These are phyloP conservation scores for Bombus haemorrhoidalis DNA, from an alignment of 1,140 invertebrate species.

Conservation along the genomic window DNA sequence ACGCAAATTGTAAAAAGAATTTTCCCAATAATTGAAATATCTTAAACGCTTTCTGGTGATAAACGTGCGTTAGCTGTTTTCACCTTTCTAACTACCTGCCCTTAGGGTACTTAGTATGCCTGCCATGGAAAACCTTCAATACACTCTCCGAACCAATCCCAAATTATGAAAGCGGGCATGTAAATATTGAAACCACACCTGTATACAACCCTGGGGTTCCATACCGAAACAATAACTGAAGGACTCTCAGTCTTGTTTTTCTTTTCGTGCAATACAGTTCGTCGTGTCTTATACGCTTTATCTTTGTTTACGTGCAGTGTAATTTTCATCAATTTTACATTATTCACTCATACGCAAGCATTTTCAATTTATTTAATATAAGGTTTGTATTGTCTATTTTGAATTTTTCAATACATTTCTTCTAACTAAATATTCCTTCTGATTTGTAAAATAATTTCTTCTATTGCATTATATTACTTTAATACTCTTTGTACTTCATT, in stretches of 20 bases:
- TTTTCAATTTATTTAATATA: background rate
- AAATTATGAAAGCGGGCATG: background rate
- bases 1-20: background rate
- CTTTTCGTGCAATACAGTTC: background rate
- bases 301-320: background rate
- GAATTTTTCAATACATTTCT: background rate
- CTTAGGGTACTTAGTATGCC: background rate
- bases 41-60: background rate
- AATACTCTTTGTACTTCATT: too few relatives aligned
- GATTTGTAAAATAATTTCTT: too few relatives aligned
- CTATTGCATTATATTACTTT: too few relatives aligned
- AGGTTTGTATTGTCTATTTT: background rate
- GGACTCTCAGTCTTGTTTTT: background rate
- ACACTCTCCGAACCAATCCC: background rate
- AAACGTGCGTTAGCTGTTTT: background rate
- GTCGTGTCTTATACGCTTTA: background rate
- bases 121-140: background rate
- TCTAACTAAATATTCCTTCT: background rate
- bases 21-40: background rate
- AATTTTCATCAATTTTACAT: background rate
- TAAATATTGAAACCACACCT: slow-evolving; percentile 9
- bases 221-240: background rate
- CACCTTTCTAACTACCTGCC: background rate
- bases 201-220: too few relatives aligned
- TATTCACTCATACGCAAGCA: background rate